Evolutionary conservation across 2,888 invertebrate species (phyloP).

Genomic region (Cosmopolites sordidus): DNA sequence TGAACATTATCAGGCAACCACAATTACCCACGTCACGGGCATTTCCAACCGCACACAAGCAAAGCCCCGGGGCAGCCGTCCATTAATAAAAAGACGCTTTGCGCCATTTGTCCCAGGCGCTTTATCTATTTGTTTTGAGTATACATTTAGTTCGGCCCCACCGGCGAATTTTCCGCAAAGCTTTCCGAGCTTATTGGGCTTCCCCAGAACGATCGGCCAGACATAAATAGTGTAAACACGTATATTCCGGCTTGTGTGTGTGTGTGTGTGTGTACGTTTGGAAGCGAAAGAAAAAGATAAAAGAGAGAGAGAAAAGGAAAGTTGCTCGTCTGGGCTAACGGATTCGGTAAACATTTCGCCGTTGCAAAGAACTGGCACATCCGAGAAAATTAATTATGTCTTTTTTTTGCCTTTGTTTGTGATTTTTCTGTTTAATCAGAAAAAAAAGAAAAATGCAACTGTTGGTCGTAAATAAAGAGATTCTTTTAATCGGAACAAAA

Average conservation of each 20-base stretch:
- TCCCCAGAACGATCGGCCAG: not conserved
- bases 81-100: constrained; percentile 5
- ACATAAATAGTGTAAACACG: constrained; percentile 1
- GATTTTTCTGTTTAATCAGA: too few relatives aligned
- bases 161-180: constrained; percentile 6
- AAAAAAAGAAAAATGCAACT: too few relatives aligned
- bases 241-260: not conserved
- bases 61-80: not conserved
- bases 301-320: not conserved
- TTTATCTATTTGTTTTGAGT: constrained; percentile 11
- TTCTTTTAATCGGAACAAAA: too few relatives aligned
- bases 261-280: not conserved
- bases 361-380: not conserved
- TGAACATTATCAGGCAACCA: too few relatives aligned
- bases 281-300: not conserved
- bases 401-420: too few relatives aligned
- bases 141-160: constrained; percentile 4
- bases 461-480: too few relatives aligned
- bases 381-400: too few relatives aligned
- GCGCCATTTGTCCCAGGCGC: constrained; percentile 3
- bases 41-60: too few relatives aligned
- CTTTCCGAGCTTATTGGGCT: constrained; percentile 8
- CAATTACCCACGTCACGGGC: too few relatives aligned
- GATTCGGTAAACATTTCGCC: not conserved
- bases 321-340: not conserved